These are phyloP conservation scores for Lasioglossum malachurum DNA, from an alignment of 2,888 invertebrate genomes.

Conservation along the genomic window DNA sequence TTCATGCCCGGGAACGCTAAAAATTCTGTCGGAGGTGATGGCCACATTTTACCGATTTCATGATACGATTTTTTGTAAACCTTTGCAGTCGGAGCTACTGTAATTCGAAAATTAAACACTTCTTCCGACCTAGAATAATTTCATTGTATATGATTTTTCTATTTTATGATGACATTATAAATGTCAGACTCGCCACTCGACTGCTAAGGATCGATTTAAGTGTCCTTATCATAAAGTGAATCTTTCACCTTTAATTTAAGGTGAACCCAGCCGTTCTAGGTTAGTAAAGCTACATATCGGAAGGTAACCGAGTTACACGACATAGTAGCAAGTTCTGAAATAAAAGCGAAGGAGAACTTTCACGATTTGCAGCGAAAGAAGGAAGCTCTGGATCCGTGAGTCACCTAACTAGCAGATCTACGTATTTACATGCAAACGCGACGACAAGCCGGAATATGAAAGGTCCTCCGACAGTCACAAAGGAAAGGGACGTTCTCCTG, in stretches of 20 bases:
- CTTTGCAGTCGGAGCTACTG: too few relatives aligned
- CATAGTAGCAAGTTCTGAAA: background rate
- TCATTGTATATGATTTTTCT: too few relatives aligned
- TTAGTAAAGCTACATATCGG: background rate
- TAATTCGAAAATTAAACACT: too few relatives aligned
- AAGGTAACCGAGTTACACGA: background rate
- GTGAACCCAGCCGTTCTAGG: background rate
- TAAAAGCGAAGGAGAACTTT: constrained; percentile 12
- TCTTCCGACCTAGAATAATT: too few relatives aligned
- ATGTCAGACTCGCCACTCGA: too few relatives aligned
- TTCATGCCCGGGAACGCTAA: background rate
- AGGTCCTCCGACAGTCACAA: constrained; percentile 46
- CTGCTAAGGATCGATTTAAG: too few relatives aligned
- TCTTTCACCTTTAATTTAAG: background rate
- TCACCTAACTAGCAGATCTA: constrained; percentile 48
- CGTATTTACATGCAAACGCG: constrained; percentile 39
- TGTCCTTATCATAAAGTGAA: background rate
- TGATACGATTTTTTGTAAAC: background rate
- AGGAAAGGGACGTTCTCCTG: constrained; percentile 55
- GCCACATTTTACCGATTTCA: background rate
- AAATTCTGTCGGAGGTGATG: background rate
- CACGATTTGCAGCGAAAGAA: constrained; percentile 55
- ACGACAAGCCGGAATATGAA: constrained; percentile 54
- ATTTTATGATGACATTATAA: too few relatives aligned
- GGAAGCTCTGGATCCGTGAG: constrained; percentile 52